Conservation (phyloP, 2,888 invertebrate species). For the Ochropleura plecta region DNA sequence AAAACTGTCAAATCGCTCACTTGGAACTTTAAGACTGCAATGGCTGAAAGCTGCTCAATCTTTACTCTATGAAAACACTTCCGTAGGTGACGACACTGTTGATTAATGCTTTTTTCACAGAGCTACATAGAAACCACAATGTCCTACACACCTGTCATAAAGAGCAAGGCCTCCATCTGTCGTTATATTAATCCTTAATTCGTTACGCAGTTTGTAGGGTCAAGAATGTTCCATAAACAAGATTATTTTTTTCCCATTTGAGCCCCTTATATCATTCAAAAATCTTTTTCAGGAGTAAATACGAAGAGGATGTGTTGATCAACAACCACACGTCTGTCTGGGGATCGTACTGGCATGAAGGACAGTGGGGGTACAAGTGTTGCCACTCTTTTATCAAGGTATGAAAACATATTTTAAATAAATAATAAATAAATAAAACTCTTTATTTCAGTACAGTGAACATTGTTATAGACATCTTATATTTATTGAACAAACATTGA, state of each 20-base stretch:
- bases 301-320: constrained; percentile 97
- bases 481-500: no score
- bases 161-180: no score
- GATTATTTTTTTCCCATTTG: not conserved
- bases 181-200: no score
- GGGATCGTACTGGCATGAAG: constrained; percentile 98
- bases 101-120: not conserved
- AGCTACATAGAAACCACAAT: no score
- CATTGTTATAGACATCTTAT: no score
- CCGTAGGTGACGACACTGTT: not conserved
- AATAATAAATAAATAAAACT: no score
- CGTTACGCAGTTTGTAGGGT: no score
- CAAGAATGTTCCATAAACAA: not conserved
- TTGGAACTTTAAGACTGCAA: not conserved
- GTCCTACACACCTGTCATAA: no score
- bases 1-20: not conserved
- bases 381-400: constrained; percentile 97
- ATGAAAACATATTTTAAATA: constrained; percentile 33
- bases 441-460: no score
- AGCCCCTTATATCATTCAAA: not conserved
- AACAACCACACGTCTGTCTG: constrained; percentile 98
- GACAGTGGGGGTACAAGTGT: constrained; percentile 99
- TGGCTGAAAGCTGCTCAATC: not conserved
- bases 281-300: constrained; percentile 92
- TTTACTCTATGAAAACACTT: not conserved